These are phyloP conservation scores for Chrysocyon brachyurus DNA, from an alignment of 2,797 vertebrate species.

Conservation along the genomic window DNA sequence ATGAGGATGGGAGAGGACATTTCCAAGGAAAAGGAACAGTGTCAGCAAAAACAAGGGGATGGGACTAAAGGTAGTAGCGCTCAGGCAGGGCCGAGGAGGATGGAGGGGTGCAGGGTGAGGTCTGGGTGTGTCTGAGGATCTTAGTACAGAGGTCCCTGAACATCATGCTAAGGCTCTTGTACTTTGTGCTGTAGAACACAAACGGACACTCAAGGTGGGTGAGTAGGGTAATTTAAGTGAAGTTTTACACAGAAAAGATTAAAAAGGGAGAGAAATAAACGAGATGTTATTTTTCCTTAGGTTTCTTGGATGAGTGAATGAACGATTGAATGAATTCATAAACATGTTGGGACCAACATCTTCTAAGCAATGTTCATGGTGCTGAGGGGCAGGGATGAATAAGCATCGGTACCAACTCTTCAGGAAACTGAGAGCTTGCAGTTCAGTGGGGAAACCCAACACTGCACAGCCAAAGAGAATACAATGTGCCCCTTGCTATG, in stretches of 20 bases:
- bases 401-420: background rate
- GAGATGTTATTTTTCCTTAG: background rate
- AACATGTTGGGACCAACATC: background rate
- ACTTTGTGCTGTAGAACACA: background rate
- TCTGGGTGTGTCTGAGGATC: background rate
- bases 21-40: background rate
- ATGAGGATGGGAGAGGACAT: background rate
- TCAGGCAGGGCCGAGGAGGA: background rate
- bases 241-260: background rate
- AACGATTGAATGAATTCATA: background rate
- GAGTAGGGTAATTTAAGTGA: background rate
- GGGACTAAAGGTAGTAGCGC: background rate
- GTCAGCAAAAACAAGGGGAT: background rate
- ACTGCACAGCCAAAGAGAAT: background rate
- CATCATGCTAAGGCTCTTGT: rapidly evolving
- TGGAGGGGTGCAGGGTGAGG: background rate
- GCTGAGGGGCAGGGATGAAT: background rate
- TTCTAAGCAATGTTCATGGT: background rate
- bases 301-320: conserved; percentile 9
- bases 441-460: background rate
- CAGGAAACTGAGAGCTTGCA: background rate
- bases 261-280: background rate
- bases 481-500: background rate
- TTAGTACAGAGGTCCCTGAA: background rate
- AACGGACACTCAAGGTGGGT: background rate